A percentile compares a stretch with the other conserved stretches of the same genome.
phyloP scores from a whole-genome alignment of 2,113 vertebrate genomes.

The Sclerurus mexicanus region DNA sequence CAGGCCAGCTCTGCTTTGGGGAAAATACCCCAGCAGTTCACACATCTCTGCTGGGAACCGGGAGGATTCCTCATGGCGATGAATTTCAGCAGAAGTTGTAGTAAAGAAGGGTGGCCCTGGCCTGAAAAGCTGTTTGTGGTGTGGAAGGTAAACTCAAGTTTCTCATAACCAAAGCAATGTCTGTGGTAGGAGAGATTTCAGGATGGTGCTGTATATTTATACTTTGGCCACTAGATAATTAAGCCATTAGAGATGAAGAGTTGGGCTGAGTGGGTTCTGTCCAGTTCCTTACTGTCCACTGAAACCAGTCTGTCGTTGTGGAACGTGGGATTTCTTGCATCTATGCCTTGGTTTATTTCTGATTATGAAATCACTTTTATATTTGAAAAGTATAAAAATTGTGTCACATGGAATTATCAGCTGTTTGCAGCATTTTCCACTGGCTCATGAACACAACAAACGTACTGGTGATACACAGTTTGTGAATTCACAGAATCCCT shows the following conservation, averaged over 20 bases:
- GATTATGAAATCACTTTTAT: neutral
- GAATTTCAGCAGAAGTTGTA: neutral
- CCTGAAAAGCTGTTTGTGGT: neutral
- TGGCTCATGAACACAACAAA: neutral
- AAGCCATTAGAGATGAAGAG: neutral
- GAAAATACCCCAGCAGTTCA: neutral
- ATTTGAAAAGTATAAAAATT: neutral
- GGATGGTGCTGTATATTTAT: neutral
- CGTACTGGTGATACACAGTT: neutral
- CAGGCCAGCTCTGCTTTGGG: neutral
- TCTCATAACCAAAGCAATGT: neutral
- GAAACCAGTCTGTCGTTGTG: accelerated
- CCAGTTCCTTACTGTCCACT: neutral
- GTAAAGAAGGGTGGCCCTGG: neutral
- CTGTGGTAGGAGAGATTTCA: neutral
- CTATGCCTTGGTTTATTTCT: neutral
- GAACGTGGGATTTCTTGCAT: neutral
- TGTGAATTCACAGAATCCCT: neutral
- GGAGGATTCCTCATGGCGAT: neutral
- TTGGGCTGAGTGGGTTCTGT: neutral
- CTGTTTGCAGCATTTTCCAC: neutral
- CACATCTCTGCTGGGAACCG: neutral
- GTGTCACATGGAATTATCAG: neutral
- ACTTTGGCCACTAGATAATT: neutral
- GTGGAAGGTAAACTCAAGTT: neutral